Evolutionary conservation across 2,888 invertebrate genomes (phyloP).

Genomic region (Alsophila aescularia): DNA sequence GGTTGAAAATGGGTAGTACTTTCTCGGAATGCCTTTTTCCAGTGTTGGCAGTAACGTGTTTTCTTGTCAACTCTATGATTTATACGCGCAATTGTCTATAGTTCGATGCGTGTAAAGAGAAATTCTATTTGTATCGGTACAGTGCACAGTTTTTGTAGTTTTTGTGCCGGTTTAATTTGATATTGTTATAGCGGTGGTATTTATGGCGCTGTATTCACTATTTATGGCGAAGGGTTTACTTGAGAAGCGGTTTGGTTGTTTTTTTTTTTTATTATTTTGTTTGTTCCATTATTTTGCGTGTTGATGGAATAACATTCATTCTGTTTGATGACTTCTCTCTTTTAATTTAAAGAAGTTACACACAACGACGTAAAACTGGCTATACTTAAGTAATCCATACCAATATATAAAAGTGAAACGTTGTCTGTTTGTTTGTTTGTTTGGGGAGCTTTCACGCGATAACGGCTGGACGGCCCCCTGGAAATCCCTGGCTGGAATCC

Average conservation of each 20-base stretch:
- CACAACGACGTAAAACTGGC: too few relatives aligned
- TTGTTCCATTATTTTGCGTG: not conserved
- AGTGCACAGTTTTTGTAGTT: conserved; percentile 61
- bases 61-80: conserved; percentile 82
- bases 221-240: conserved; percentile 65
- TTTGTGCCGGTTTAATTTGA: conserved; percentile 78
- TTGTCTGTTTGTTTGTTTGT: too few relatives aligned
- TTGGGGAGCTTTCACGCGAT: too few relatives aligned
- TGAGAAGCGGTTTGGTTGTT: conserved; percentile 32
- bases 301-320: too few relatives aligned
- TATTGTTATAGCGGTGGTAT: conserved; percentile 70
- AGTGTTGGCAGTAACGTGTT: conserved; percentile 59
- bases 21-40: conserved; percentile 17
- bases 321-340: too few relatives aligned
- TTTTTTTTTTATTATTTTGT: conserved; percentile 46
- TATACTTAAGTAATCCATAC: too few relatives aligned
- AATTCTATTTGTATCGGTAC: conserved; percentile 73
- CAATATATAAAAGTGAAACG: too few relatives aligned
- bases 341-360: too few relatives aligned
- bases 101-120: conserved; percentile 78
- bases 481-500: too few relatives aligned
- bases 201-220: conserved; percentile 57
- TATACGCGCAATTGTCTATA: conserved; percentile 80
- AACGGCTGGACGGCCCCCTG: too few relatives aligned
- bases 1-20: conserved; percentile 38